Evolutionary conservation across 2,888 invertebrate genomes (phyloP).

Genomic region (Peribatodes rhomboidaria): DNA sequence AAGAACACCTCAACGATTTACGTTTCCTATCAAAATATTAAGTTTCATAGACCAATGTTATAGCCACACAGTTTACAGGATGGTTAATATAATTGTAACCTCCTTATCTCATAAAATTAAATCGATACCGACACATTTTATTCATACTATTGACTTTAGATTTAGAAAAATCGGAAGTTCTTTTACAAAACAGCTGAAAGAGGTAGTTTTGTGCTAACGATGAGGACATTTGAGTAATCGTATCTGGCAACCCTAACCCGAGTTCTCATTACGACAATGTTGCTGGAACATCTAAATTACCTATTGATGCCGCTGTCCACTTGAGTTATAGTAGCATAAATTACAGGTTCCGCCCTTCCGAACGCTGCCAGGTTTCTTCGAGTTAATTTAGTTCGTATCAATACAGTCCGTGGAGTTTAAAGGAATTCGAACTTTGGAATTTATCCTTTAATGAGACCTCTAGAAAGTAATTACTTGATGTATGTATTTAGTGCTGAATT

Average conservation of each 20-base stretch:
- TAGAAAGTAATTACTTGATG: neutral
- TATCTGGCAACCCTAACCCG: constrained; percentile 35
- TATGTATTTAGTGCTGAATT: neutral
- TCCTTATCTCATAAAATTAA: too few species aligned
- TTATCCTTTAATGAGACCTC: neutral
- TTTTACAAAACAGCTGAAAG: too few species aligned
- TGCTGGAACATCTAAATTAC: constrained; percentile 84
- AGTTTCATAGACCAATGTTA: too few species aligned
- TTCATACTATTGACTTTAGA: too few species aligned
- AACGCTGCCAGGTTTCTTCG: constrained; percentile 38
- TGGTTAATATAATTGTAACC: too few species aligned
- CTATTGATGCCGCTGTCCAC: constrained; percentile 77
- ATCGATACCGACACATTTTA: too few species aligned
- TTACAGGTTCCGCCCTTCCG: constrained; percentile 75
- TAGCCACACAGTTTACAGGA: too few species aligned
- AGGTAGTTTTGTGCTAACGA: too few species aligned
- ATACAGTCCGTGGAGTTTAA: constrained; percentile 40
- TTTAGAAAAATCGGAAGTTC: too few species aligned
- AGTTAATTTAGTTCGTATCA: constrained; percentile 40
- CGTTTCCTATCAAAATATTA: too few species aligned
- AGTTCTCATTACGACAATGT: constrained; percentile 84
- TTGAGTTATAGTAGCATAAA: constrained; percentile 85
- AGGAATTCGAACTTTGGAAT: constrained; percentile 2
- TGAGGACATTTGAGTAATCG: neutral
- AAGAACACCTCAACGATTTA: too few species aligned